These are phyloP conservation scores for Dicyema japonicum DNA, from an alignment of 1,140 invertebrate species.

Conservation along the genomic window DNA sequence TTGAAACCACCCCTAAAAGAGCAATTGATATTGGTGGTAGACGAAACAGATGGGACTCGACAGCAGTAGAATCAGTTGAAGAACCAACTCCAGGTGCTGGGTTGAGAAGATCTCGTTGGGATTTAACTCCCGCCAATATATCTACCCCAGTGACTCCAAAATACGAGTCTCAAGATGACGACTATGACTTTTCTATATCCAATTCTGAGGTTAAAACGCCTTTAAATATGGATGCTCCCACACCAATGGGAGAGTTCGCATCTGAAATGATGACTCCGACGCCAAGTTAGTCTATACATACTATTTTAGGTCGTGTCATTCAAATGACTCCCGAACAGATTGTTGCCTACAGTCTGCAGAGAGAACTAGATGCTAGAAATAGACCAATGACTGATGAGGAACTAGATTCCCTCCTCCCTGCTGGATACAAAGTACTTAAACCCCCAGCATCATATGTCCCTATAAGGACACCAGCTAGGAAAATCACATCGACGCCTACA, in stretches of 20 bases:
- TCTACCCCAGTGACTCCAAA: slow-evolving; percentile 10
- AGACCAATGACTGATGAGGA: slow-evolving; percentile 77
- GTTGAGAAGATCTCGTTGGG: slow-evolving; percentile 68
- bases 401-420: slow-evolving; percentile 71
- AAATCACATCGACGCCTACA: slow-evolving; percentile 79
- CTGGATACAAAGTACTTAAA: slow-evolving; percentile 74
- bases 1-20: too few relatives aligned
- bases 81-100: slow-evolving; percentile 62
- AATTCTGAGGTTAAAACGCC: too few relatives aligned
- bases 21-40: slow-evolving; percentile 82
- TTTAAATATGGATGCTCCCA: slow-evolving; percentile 24
- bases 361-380: slow-evolving; percentile 88
- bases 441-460: slow-evolving; percentile 81
- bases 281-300: slow-evolving; percentile 26
- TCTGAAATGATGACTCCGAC: slow-evolving; percentile 91
- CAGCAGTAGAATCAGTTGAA: slow-evolving; percentile 37
- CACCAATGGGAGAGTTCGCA: slow-evolving; percentile 70
- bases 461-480: slow-evolving; percentile 72
- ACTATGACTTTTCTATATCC: too few relatives aligned
- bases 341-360: slow-evolving; percentile 87
- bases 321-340: slow-evolving; percentile 95
- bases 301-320: slow-evolving; percentile 16
- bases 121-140: slow-evolving; percentile 41
- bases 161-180: slow-evolving; percentile 22
- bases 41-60: slow-evolving; percentile 27